Conservation (phyloP, 2,797 vertebrate species). For the Sylvilagus floridanus region DNA sequence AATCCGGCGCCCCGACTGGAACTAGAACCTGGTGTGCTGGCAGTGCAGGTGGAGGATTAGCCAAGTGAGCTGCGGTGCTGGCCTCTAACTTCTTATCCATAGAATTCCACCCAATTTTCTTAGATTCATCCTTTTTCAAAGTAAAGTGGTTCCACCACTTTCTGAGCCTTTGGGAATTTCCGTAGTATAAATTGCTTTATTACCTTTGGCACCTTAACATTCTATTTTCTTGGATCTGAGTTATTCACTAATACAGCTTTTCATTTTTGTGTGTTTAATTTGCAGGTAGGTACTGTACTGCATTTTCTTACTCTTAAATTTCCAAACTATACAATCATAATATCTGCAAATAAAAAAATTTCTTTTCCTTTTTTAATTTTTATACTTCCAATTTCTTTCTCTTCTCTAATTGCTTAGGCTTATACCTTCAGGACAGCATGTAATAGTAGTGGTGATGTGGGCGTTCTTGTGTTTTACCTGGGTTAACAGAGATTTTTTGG, state of each 20-base stretch:
- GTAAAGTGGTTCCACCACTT: not conserved
- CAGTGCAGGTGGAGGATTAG: too few species aligned
- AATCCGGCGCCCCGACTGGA: too few species aligned
- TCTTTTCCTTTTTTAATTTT: not conserved
- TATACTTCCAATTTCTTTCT: not conserved
- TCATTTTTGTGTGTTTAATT: conserved; percentile 55
- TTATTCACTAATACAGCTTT: not conserved
- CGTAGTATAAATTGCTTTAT: not conserved
- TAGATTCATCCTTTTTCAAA: conserved; percentile 12
- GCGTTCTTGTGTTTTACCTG: conserved; percentile 9
- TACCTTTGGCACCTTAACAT: not conserved
- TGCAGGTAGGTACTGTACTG: not conserved
- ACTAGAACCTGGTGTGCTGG: too few species aligned
- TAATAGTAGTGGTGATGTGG: not conserved
- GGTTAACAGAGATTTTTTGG: not conserved
- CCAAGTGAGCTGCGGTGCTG: too few species aligned
- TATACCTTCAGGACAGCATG: not conserved
- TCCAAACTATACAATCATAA: not conserved
- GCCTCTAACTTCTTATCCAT: not conserved
- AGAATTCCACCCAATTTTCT: not conserved
- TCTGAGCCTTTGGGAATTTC: not conserved
- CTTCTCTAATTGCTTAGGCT: not conserved
- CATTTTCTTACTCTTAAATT: conserved; percentile 19
- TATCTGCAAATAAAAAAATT: not conserved
- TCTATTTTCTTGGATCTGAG: not conserved